Base-by-base conservation (phyloP, 2,888 invertebrate species). In the Linnaemya tessellans region DNA sequence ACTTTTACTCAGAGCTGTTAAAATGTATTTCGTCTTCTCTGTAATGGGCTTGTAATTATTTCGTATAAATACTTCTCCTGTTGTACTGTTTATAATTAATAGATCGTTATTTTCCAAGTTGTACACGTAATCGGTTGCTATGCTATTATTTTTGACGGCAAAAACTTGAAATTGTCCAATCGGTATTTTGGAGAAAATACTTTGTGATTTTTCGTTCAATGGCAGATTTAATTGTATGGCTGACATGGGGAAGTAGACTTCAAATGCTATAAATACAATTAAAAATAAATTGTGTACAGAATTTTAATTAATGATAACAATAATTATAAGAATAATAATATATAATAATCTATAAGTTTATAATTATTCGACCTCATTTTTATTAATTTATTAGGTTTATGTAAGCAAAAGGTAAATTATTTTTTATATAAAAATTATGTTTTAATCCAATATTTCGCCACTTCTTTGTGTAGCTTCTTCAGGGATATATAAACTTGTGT, bases 201-300 rank as follows among this genome's bases (percentile, higher is more conserved):
- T 91, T 67, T 91, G 90, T 54, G 91, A 90, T 70, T 92, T 90
- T 87, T 92, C 90, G 13, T 91, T 91, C 71, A 90, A 89, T 46
- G 92, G 92, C 80, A 92, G 88, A 86, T 90, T 91, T 74, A 92
- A 86, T 88, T 90, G 89, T 62, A 92, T 89, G 11, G 90, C 88
- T 11, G 92, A 89, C 87, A 91, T 88, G 70, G 92, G 92, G 87
- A 92, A 92, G 78, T 91, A 92, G 70, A 90, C 90, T 84, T 91
- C 90, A 62, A 88, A 89, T 43, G 89, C 92, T 92, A 88, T 1
- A 84, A 86, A 60, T 41, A 51, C 77, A 20, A 41, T 4, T 13
- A 60, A 30, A 30, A 1, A n/a, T n/a, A n/a, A 0, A 30, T 30
- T 30, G 5, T 25, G 15, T 58, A 2, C 0, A 30, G 15, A 11